A percentile compares a stretch with the other conserved stretches of the same genome.
Conservation (phyloP, 2,888 invertebrate species). For the Lithophane semibrunnea region DNA sequence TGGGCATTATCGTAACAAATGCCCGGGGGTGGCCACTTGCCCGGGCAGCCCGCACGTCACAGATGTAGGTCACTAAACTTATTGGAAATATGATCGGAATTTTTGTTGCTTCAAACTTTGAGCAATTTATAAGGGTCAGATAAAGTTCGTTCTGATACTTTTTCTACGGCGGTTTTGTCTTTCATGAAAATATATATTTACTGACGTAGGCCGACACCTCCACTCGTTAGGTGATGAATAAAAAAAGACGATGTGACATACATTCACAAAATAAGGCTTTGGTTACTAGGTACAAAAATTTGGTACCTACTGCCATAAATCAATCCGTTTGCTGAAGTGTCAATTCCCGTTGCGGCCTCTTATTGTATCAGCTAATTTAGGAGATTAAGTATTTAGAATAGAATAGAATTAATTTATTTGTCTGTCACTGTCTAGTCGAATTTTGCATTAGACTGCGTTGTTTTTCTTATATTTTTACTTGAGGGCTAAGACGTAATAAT, state of each 20-base stretch:
- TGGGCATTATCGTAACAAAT: slow-evolving; percentile 50
- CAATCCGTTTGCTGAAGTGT: not conserved
- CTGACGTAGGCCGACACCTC: not conserved
- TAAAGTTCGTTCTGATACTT: slow-evolving; percentile 4
- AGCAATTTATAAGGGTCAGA: slow-evolving; percentile 32
- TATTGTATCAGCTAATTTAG: slow-evolving; percentile 11
- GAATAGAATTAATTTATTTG: not conserved
- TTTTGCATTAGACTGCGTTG: not conserved
- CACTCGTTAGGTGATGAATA: not conserved
- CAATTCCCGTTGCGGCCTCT: not conserved
- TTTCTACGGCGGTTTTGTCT: slow-evolving; percentile 17
- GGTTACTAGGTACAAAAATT: not conserved
- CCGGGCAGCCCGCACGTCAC: slow-evolving; percentile 29
- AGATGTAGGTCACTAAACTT: slow-evolving; percentile 55
- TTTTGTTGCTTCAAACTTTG: slow-evolving; percentile 37
- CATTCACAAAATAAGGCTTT: not conserved
- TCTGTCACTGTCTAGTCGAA: not conserved
- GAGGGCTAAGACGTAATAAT: slow-evolving; percentile 6
- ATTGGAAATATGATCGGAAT: slow-evolving; percentile 36
- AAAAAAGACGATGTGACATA: not conserved
- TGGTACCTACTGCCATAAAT: not conserved
- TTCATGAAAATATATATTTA: slow-evolving; percentile 1
- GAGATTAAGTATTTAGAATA: slow-evolving; percentile 6
- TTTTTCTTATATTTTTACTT: slow-evolving; percentile 1
- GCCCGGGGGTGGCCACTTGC: slow-evolving; percentile 15